These are phyloP conservation scores for Marmota monax DNA, from an alignment of 2,113 vertebrate species.

Conservation along the genomic window DNA sequence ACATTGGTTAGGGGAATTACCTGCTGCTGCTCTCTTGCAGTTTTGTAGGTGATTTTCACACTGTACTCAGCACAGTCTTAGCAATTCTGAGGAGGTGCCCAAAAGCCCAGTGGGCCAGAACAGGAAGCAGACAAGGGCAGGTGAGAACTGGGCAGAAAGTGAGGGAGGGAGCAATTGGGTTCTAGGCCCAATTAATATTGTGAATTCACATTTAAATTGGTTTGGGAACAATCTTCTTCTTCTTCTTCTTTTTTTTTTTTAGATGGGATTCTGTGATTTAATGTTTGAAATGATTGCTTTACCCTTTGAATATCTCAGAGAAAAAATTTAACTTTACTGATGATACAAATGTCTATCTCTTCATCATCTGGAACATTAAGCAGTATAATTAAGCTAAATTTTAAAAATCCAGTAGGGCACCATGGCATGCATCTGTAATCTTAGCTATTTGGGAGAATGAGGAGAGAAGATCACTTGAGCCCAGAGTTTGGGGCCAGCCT, in stretches of 20 bases:
- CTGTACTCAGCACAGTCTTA: neutral
- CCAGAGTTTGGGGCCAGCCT: neutral
- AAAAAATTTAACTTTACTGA: neutral
- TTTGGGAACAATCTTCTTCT: neutral
- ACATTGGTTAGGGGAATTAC: neutral
- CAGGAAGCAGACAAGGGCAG: neutral
- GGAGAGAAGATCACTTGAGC: neutral
- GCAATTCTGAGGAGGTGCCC: neutral
- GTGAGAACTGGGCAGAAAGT: neutral
- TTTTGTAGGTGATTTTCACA: neutral
- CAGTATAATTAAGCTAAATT: neutral
- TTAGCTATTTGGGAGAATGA: neutral
- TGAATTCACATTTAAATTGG: neutral
- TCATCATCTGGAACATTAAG: conserved; percentile 7
- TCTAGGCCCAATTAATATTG: neutral
- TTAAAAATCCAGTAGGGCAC: neutral
- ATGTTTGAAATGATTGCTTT: conserved; percentile 35
- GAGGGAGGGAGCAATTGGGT: neutral
- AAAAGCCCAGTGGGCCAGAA: neutral
- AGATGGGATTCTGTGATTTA: conserved; percentile 8
- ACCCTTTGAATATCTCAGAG: neutral
- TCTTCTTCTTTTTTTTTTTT: neutral
- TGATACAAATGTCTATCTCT: neutral
- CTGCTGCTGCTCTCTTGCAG: neutral
- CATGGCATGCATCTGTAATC: neutral